Evolutionary conservation across 30 jellyfish, hydroid and myxozoan genomes (phyloP).

Genomic region (Sanderia malayensis): DNA sequence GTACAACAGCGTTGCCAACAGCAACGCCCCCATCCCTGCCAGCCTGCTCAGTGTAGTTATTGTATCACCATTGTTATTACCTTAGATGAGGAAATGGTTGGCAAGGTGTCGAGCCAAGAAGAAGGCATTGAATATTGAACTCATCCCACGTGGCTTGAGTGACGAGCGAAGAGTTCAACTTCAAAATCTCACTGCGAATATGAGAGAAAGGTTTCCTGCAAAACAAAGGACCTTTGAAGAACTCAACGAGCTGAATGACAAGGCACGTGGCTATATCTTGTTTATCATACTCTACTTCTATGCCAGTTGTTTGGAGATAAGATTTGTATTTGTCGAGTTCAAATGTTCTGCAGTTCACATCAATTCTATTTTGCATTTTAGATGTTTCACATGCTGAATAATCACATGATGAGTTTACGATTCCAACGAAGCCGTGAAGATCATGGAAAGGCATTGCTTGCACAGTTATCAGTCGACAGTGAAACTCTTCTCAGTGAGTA

Average conservation of each 20-base stretch:
- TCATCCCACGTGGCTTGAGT: constrained; percentile 67
- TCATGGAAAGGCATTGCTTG: constrained; percentile 44
- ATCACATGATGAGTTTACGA: constrained; percentile 50
- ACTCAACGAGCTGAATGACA: constrained; percentile 23
- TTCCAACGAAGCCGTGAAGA: constrained; percentile 44
- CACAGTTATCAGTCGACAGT: constrained; percentile 56
- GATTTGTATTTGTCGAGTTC: too few relatives aligned
- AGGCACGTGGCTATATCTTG: too few relatives aligned
- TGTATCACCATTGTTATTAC: too few relatives aligned
- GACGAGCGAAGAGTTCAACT: constrained; percentile 63
- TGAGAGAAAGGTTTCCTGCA: constrained; percentile 73
- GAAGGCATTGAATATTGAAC: constrained; percentile 31
- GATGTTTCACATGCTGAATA: constrained; percentile 66
- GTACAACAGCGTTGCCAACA: too few relatives aligned
- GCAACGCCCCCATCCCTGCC: too few relatives aligned
- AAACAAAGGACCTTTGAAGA: constrained; percentile 28
- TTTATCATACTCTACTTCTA: too few relatives aligned
- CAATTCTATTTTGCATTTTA: neutral
- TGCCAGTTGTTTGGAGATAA: too few relatives aligned
- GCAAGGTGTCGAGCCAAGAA: constrained; percentile 49
- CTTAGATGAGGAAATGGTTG: constrained; percentile 79
- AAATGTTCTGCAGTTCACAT: too few relatives aligned
- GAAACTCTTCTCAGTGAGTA: constrained; percentile 47
- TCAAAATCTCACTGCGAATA: constrained; percentile 54
- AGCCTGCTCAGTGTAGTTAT: too few relatives aligned